Conservation (phyloP, 2,113 vertebrate genomes). For the Colius striatus region DNA sequence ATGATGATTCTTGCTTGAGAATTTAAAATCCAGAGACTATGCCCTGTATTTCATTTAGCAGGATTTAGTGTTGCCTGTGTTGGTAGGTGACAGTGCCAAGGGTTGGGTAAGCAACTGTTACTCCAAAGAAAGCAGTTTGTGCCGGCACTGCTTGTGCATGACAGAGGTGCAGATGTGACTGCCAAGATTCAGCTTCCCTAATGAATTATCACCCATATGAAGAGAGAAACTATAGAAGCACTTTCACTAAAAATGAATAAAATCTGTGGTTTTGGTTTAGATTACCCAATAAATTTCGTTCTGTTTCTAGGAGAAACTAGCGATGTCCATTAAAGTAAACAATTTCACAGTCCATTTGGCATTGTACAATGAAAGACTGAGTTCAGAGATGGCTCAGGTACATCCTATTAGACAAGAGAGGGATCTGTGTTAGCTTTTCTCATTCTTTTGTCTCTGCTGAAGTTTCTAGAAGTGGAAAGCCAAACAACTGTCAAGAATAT, state of each 20-base stretch:
- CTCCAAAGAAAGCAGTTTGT: not conserved
- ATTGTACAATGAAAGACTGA: not conserved
- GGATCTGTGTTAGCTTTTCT: not conserved
- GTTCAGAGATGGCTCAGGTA: constrained; percentile 10
- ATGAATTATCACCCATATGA: not conserved
- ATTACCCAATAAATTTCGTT: constrained; percentile 22
- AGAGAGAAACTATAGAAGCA: not conserved
- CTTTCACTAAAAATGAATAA: not conserved
- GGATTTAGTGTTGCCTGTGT: accelerated
- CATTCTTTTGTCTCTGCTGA: not conserved
- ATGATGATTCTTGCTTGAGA: not conserved
- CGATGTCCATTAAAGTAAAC: constrained; percentile 40
- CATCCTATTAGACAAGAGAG: not conserved
- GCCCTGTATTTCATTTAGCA: not conserved
- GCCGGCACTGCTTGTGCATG: accelerated
- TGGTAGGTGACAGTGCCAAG: not conserved
- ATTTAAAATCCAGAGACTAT: not conserved
- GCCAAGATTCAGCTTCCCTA: not conserved
- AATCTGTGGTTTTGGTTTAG: not conserved
- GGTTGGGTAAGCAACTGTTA: not conserved
- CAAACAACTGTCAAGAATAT: not conserved
- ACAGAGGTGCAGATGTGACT: not conserved
- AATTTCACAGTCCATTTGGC: constrained; percentile 64
- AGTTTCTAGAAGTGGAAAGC: not conserved
- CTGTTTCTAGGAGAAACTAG: constrained; percentile 18